A percentile compares a stretch with the other conserved stretches of the same genome.
These are phyloP conservation scores for Meloe dianella DNA, from an alignment of 2,888 invertebrate genomes.

Conservation along the genomic window DNA sequence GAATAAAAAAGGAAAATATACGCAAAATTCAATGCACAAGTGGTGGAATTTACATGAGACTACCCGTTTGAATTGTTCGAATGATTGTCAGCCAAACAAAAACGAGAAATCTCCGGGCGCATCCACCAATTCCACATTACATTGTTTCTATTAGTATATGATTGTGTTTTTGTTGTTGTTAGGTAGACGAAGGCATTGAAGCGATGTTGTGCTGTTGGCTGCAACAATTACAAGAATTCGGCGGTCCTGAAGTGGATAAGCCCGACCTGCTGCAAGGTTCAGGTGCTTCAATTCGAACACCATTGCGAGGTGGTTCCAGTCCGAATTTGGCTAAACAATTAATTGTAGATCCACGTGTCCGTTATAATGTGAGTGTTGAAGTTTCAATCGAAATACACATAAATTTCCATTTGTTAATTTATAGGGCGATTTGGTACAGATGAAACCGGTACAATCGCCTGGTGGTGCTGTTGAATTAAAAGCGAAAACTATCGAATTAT, in stretches of 20 bases:
- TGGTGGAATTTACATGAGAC: background rate
- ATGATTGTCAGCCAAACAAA: too few relatives aligned
- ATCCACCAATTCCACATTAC: background rate
- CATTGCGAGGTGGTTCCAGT: constrained; percentile 59
- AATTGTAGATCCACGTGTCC: constrained; percentile 74
- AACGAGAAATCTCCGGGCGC: too few relatives aligned
- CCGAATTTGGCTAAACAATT: constrained; percentile 66
- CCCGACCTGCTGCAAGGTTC: constrained; percentile 84
- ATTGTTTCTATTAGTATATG: background rate
- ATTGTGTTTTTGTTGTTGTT: constrained; percentile 25
- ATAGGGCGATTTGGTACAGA: constrained; percentile 88
- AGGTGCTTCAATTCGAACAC: constrained; percentile 68
- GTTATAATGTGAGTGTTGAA: constrained; percentile 88
- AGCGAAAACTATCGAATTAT: constrained; percentile 78
- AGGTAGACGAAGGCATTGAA: constrained; percentile 84
- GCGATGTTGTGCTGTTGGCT: constrained; percentile 86
- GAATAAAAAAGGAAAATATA: background rate
- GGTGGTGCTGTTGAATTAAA: constrained; percentile 68
- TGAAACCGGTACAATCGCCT: constrained; percentile 74
- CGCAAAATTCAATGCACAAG: background rate
- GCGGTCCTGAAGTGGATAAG: constrained; percentile 82
- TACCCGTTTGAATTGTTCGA: background rate
- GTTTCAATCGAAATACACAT: constrained; percentile 37
- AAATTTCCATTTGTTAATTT: background rate
- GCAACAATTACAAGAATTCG: constrained; percentile 82